phyloP scores from a whole-genome alignment of 2,888 invertebrate genomes.

The Hyposoter didymator region DNA sequence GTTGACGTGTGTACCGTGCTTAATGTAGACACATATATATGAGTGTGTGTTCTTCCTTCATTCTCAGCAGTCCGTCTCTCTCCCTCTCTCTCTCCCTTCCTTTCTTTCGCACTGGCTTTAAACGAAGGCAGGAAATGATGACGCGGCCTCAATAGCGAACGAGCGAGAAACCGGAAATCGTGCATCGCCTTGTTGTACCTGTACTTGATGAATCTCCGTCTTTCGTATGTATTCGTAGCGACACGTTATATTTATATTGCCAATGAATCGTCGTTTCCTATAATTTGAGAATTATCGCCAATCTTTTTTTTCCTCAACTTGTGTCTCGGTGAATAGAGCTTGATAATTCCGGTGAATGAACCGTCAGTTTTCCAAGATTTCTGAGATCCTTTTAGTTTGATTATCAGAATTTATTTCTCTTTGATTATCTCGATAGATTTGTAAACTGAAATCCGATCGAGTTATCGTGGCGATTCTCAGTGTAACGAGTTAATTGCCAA shows the following conservation, averaged over 20 bases:
- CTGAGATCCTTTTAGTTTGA: neutral
- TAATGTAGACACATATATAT: constrained; percentile 17
- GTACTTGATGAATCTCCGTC: constrained; percentile 39
- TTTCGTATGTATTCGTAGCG: constrained; percentile 16
- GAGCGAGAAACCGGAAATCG: constrained; percentile 68
- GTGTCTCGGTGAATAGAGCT: neutral
- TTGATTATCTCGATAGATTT: neutral
- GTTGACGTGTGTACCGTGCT: constrained; percentile 24
- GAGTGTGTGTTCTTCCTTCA: constrained; percentile 56
- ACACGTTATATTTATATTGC: constrained; percentile 14
- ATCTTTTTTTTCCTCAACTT: neutral
- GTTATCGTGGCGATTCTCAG: neutral
- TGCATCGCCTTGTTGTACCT: constrained; percentile 64
- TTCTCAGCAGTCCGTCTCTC: constrained; percentile 48
- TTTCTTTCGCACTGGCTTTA: constrained; percentile 63
- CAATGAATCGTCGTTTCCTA: neutral
- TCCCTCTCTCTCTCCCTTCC: constrained; percentile 40
- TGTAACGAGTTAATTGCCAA: neutral
- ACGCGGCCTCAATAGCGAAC: constrained; percentile 74
- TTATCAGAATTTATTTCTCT: neutral
- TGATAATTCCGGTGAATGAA: neutral
- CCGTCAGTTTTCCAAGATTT: neutral
- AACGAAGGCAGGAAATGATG: constrained; percentile 78
- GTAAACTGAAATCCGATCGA: neutral
- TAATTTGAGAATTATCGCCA: neutral